Conservation (phyloP, 1,140 invertebrate genomes). For the Schlechtendalia chinensis region DNA sequence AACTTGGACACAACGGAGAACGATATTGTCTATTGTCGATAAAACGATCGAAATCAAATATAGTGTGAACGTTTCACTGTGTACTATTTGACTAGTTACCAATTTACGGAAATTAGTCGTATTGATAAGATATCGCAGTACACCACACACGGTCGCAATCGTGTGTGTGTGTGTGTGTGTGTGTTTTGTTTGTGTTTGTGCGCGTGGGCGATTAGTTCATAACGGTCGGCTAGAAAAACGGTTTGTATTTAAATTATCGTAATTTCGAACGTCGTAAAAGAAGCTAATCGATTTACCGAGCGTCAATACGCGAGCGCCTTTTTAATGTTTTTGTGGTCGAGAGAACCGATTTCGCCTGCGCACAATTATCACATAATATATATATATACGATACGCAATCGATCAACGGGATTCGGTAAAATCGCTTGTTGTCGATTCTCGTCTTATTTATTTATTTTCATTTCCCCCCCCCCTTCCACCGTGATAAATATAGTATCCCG, state of each 20-base stretch:
- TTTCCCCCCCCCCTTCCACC: neutral
- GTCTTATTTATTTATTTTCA: neutral
- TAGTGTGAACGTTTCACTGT: no score
- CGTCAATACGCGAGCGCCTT: neutral
- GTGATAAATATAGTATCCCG: constrained; percentile 1
- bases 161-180: no score
- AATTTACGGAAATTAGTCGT: neutral
- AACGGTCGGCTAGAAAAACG: neutral
- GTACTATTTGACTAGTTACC: no score
- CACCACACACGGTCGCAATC: no score
- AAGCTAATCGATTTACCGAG: neutral
- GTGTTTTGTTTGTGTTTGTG: neutral
- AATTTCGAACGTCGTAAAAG: neutral
- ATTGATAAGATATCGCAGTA: no score
- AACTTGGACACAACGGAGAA: no score
- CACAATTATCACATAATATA: neutral
- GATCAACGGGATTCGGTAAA: constrained; percentile 11
- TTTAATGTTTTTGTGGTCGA: neutral
- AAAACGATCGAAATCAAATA: no score
- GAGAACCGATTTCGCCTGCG: neutral
- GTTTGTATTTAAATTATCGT: neutral
- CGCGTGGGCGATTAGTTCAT: neutral
- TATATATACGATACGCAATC: neutral
- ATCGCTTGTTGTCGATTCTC: constrained; percentile 23
- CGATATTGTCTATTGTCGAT: no score